Evolutionary conservation across 2,888 invertebrate genomes (phyloP).

Genomic region (Drosophila melanosoma): DNA sequence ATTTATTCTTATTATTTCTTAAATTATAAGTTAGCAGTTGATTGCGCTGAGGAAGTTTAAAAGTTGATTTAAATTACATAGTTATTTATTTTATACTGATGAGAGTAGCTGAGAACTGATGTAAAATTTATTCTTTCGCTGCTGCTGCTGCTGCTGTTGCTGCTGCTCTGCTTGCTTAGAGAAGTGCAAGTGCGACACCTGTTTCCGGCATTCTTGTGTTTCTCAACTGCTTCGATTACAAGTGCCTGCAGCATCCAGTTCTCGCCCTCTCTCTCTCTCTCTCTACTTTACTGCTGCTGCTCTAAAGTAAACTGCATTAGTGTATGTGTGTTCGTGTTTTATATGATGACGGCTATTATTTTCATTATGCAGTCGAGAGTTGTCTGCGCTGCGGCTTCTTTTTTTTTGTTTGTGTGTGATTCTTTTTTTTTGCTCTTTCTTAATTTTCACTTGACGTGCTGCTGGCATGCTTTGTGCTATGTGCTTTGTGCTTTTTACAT

Average conservation of each 20-base stretch:
- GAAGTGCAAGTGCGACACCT: conserved; percentile 70
- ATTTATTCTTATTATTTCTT: not conserved
- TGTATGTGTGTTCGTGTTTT: conserved; percentile 21
- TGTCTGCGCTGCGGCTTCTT: conserved; percentile 37
- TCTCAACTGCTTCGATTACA: conserved; percentile 36
- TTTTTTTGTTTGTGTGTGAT: conserved; percentile 9
- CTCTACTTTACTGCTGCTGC: conserved; percentile 6
- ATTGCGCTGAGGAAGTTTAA: not conserved
- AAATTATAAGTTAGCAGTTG: not conserved
- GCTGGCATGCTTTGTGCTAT: conserved; percentile 53
- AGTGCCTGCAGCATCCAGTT: conserved; percentile 22
- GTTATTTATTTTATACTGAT: not conserved
- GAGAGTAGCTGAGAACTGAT: conserved; percentile 23
- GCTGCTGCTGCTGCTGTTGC: not conserved
- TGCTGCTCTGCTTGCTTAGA: not conserved
- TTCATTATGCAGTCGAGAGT: conserved; percentile 64
- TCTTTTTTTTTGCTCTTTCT: conserved; percentile 50
- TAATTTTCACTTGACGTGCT: conserved; percentile 78
- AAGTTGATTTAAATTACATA: not conserved
- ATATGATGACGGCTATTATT: conserved; percentile 63
- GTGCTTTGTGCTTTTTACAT: conserved; percentile 52
- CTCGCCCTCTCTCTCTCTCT: not conserved
- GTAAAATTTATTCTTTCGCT: conserved; percentile 24
- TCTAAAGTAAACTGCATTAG: conserved; percentile 18
- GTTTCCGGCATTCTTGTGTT: conserved; percentile 63